phyloP scores from a whole-genome alignment of 2,797 vertebrate genomes.

The Melanotaenia trifasciata region DNA sequence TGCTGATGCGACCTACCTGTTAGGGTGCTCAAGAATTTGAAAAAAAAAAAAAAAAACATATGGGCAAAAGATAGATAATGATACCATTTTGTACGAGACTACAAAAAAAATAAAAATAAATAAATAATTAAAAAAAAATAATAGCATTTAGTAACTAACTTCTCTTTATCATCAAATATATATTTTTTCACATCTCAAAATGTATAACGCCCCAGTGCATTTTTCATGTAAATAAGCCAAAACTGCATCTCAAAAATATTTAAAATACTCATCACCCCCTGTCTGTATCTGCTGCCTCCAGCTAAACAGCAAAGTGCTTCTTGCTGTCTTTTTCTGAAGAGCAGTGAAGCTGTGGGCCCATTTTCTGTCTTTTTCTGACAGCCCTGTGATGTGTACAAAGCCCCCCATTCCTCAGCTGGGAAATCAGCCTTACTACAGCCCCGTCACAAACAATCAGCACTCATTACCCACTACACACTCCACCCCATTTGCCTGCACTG shows the following conservation, averaged over 20 bases:
- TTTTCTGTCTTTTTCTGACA: slow-evolving; percentile 78
- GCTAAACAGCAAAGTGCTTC: slow-evolving; percentile 68
- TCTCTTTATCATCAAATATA: slow-evolving; percentile 47
- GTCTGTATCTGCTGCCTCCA: slow-evolving; percentile 57
- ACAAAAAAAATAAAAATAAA: too few relatives aligned
- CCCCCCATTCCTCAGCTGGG: slow-evolving; percentile 76
- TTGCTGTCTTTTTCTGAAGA: slow-evolving; percentile 72
- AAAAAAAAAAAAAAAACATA: neutral
- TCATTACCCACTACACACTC: slow-evolving; percentile 77
- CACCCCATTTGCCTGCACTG: slow-evolving; percentile 70
- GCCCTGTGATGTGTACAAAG: slow-evolving; percentile 74
- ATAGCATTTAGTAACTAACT: slow-evolving; percentile 47
- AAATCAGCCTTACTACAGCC: slow-evolving; percentile 81
- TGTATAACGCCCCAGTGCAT: slow-evolving; percentile 50
- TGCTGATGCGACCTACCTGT: neutral
- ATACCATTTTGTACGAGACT: too few relatives aligned
- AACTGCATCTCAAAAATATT: slow-evolving; percentile 65
- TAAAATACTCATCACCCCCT: slow-evolving; percentile 56
- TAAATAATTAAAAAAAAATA: too few relatives aligned
- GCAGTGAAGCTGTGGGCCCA: slow-evolving; percentile 70
- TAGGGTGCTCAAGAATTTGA: neutral
- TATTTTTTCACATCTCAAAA: slow-evolving; percentile 34
- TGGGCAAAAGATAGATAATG: neutral
- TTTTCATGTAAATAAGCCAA: slow-evolving; percentile 63
- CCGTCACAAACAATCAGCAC: slow-evolving; percentile 81